phyloP scores from a whole-genome alignment of 2,888 invertebrate species.

The Pachycephus smyrnensis region DNA sequence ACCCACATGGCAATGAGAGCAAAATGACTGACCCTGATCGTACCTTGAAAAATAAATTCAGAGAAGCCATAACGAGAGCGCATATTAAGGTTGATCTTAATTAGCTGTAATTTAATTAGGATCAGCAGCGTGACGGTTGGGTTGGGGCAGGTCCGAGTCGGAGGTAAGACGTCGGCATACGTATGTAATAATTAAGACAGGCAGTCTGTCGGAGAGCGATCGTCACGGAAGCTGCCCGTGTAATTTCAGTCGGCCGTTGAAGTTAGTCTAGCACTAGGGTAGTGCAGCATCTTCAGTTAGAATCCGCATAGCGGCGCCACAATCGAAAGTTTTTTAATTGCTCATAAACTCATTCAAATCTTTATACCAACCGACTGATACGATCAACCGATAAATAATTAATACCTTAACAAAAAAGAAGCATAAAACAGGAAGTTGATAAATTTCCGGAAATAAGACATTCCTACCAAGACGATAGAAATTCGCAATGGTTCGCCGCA shows the following conservation, averaged over 20 bases:
- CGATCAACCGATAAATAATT: no score
- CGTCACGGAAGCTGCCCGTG: constrained; percentile 60
- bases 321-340: no score
- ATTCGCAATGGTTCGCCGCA: no score
- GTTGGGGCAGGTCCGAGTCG: constrained; percentile 57
- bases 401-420: no score
- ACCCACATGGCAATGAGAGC: constrained; percentile 7
- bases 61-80: constrained; percentile 47
- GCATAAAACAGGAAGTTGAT: no score
- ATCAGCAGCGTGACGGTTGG: constrained; percentile 63
- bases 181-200: constrained; percentile 61
- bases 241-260: constrained; percentile 30
- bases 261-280: no score
- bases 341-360: no score
- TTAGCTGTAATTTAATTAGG: constrained; percentile 65
- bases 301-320: no score
- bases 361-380: no score
- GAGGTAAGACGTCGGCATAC: constrained; percentile 50
- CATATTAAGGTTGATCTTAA: constrained; percentile 65
- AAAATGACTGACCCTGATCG: constrained; percentile 23
- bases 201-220: constrained; percentile 48
- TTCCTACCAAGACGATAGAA: no score
- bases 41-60: constrained; percentile 42
- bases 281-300: no score
- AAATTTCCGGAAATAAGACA: no score